phyloP scores from a whole-genome alignment of 2,888 invertebrate genomes.

The Drosophila fulvimacula region DNA sequence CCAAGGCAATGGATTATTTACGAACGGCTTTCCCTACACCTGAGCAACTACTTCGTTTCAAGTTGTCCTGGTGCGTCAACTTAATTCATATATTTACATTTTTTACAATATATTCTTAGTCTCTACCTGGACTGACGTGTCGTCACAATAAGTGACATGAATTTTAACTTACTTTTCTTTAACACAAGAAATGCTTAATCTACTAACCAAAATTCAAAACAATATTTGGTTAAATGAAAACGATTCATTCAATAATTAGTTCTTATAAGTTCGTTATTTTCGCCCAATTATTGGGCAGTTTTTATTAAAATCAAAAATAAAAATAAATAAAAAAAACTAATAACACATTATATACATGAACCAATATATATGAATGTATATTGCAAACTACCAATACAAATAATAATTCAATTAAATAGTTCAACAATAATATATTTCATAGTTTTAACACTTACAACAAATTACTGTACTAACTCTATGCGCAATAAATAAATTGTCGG shows the following conservation, averaged over 20 bases:
- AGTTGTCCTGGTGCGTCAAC: conserved; percentile 37
- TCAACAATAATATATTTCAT: conserved; percentile 73
- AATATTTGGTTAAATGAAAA: conserved; percentile 33
- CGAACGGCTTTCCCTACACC: conserved; percentile 33
- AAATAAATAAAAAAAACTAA: conserved; percentile 16
- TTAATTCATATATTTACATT: conserved; percentile 29
- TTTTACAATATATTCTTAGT: conserved; percentile 17
- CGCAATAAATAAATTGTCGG: conserved; percentile 71
- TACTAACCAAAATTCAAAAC: conserved; percentile 55
- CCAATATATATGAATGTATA: conserved; percentile 25
- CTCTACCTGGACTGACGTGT: conserved; percentile 16
- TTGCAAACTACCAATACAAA: conserved; percentile 50
- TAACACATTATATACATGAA: conserved; percentile 17
- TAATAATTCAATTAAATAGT: conserved; percentile 72
- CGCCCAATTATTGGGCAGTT: conserved; percentile 21
- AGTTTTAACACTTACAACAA: conserved; percentile 74
- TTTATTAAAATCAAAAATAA: conserved; percentile 20
- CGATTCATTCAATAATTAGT: conserved; percentile 29
- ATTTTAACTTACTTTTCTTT: conserved; percentile 48
- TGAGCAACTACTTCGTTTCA: conserved; percentile 30
- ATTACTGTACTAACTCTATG: conserved; percentile 72
- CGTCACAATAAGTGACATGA: conserved; percentile 31
- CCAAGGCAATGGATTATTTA: conserved; percentile 47
- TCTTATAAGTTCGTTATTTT: conserved; percentile 37
- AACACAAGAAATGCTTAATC: conserved; percentile 60